Evolutionary conservation across 2,797 vertebrate genomes (phyloP), one percentile per base, ranked within the genome.

Genomic region (Alauda arvensis): DNA sequence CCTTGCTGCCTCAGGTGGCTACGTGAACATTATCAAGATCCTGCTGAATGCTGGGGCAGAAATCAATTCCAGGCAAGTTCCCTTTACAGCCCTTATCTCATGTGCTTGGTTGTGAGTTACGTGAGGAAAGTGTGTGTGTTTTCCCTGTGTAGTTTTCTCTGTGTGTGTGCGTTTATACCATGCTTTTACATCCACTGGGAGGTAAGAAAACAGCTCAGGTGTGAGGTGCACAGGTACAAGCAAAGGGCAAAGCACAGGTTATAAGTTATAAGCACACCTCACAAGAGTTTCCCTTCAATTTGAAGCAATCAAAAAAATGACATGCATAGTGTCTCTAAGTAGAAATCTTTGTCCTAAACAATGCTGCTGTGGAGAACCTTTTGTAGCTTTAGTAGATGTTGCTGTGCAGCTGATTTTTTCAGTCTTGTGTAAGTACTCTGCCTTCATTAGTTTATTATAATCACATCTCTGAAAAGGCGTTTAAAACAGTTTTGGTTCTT

Each of bases 21-120:
- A 98, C 40, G 97, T 98, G 91, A 98, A 98, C 94, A 98, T 98
- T 87, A 98, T 98, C 95, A 98, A 98, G 96, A 98, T 98, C 72
- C 87, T 98, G 83, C 94, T 98, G 72, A 98, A 97, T 94, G 97
- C 97, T 87, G 97, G 97, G 93, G 97, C 97, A 84, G 97, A 98
- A 93, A 98, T 98, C 77, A 98, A 98, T 95, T 98, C 97, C 93
- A 97, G 97, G 97, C 94, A 96, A 96, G 97, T 95, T 93, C 63
- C 34, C 34, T 77, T 89, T 60, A 88, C 75, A 60, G 18, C 29
- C 21, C 4, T 88, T 33, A 34, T 43, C 42, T 85, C 7, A 0
- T 3, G 5, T 26, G 6, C 49, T 71, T 12, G n/a, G 18, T 13
- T 65, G 28, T 62, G 77, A 62, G 62, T 23, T 45, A 11, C 0